Evolutionary conservation across 2,888 invertebrate genomes (phyloP), one percentile per base, ranked within the genome.

Genomic region (Nemoura dubitans): DNA sequence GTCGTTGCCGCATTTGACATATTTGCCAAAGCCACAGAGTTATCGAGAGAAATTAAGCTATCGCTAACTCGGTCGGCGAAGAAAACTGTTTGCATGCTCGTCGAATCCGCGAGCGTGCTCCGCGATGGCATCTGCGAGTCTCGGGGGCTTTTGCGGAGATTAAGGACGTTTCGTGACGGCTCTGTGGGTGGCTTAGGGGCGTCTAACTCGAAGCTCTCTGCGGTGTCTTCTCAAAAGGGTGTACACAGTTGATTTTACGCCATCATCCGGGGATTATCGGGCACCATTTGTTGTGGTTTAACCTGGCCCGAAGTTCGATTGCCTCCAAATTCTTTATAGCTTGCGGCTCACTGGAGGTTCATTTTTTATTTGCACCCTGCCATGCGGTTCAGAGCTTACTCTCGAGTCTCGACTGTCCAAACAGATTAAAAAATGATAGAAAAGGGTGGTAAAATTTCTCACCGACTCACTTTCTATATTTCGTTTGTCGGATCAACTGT

Each of bases 21-120:
- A 59, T 59, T 59, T 59, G 59, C 59, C 59, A 59, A 59, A 59
- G 59, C 59, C 59, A 59, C 59, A 59, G 59, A 59, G 59, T 59
- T 59, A 59, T 59, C 59, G 59, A 21, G 59, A 59, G 59, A 59
- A 59, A 59, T 59, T 59, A 59, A 59, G 14, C 59, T 14, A 59
- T 36, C 59, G 59, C 59, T 59, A 59, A 59, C 59, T 59, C 21
- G 21, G 59, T 59, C 14, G 59, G 3, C 59, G 59, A 59, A 59
- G 59, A 59, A 59, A 59, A 59, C 14, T 59, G 59, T 59, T 10
- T 59, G 59, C 59, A 21, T 21, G 59, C 21, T 59, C 36, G 36
- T 36, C 59, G 59, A 59, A 21, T 59, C 59, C 21, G n/a, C n/a
- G 59, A 59, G 21, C 59, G 14, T 16, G 59, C 59, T 59, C 6